Evolutionary conservation across 2,888 invertebrate species (phyloP).

Genomic region (Lasioglossum malachurum): DNA sequence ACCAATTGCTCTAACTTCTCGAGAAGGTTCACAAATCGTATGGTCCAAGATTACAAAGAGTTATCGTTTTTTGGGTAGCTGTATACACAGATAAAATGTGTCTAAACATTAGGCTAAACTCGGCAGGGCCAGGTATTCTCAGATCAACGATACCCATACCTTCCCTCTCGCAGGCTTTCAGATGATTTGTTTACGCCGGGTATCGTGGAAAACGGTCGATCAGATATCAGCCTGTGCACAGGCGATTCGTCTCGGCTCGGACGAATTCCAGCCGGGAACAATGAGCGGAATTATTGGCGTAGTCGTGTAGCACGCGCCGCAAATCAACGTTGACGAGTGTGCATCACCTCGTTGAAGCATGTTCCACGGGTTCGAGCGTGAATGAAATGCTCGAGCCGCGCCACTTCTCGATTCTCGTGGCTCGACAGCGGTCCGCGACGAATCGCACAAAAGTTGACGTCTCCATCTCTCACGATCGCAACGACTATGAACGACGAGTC

Average conservation of each 20-base stretch:
- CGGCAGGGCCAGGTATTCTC: too few species aligned
- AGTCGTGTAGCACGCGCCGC: slow-evolving; percentile 65
- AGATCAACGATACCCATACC: too few species aligned
- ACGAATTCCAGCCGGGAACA: slow-evolving; percentile 63
- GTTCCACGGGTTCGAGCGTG: slow-evolving; percentile 44
- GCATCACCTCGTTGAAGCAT: slow-evolving; percentile 52
- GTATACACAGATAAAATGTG: too few species aligned
- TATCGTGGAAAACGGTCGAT: slow-evolving; percentile 23
- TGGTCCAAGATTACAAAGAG: too few species aligned
- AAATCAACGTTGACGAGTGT: slow-evolving; percentile 39
- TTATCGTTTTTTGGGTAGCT: too few species aligned
- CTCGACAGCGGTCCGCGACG: slow-evolving; percentile 80
- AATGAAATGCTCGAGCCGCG: slow-evolving; percentile 29
- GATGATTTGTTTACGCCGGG: background rate
- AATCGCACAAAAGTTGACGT: slow-evolving; percentile 82
- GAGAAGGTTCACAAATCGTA: too few species aligned
- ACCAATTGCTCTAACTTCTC: too few species aligned
- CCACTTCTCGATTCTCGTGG: slow-evolving; percentile 52
- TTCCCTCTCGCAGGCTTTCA: too few species aligned
- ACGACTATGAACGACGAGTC: slow-evolving; percentile 73
- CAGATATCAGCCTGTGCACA: slow-evolving; percentile 24
- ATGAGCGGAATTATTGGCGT: slow-evolving; percentile 69
- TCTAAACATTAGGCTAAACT: too few species aligned
- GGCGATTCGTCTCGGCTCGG: slow-evolving; percentile 57
- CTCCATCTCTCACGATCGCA: slow-evolving; percentile 79